Conservation (phyloP, 37 sponge, comb jelly and placozoan genomes). For the Haliclona indistincta region DNA sequence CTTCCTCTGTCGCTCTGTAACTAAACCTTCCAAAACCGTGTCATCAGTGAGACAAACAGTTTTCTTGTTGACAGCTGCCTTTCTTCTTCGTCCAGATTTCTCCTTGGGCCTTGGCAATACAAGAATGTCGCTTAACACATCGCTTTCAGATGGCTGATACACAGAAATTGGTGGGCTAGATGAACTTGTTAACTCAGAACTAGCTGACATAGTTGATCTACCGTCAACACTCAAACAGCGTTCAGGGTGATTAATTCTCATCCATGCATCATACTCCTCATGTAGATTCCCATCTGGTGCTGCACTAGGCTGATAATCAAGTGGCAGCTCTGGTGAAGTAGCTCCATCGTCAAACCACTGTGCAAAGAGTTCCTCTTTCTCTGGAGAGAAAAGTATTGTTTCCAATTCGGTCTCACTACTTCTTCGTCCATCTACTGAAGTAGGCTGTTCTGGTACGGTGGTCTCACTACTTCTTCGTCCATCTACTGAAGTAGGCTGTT, state of each 20-base stretch:
- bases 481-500: neutral
- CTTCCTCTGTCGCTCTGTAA: conserved; percentile 9
- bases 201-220: conserved; percentile 6
- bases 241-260: conserved; percentile 40
- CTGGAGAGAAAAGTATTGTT: neutral
- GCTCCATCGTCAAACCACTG: conserved; percentile 41
- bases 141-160: neutral
- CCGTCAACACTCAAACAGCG: neutral
- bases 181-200: neutral
- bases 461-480: neutral
- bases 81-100: conserved; percentile 25
- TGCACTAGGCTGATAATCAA: no score
- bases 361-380: conserved; percentile 22
- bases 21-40: conserved; percentile 20
- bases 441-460: neutral
- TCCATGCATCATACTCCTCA: conserved; percentile 38
- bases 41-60: conserved; percentile 53
- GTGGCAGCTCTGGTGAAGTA: no score
- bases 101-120: conserved; percentile 29
- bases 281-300: conserved; percentile 23
- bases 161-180: neutral
- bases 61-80: conserved; percentile 22
- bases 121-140: neutral
- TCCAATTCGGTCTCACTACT: no score
- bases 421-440: neutral